Base-by-base conservation (phyloP, 1,140 invertebrate genomes). In the Cataglyphis hispanica region DNA sequence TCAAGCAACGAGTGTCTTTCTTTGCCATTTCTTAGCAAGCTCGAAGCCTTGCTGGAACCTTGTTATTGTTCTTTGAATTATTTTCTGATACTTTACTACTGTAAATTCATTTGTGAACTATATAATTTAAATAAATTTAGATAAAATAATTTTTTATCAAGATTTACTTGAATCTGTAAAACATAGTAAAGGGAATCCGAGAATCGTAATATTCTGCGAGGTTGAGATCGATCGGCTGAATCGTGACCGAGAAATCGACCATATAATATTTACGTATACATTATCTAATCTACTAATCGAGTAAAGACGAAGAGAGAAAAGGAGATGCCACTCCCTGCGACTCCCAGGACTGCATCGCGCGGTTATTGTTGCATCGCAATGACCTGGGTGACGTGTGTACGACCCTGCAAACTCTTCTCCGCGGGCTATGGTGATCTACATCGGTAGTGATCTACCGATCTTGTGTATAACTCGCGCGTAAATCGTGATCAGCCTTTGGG, bases 381-480 rank as follows among this genome's bases (percentile, higher is more conserved):
- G 76, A 84, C 61, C 78, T 78, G 84, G 89, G 88, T 89, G 86
- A 90, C 69, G 80, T 87, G 78, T 86, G 66, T 89, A 90, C 88
- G 88, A 90, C 77, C 89, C 86, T 77, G 8, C 80, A 75, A 89
- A 85, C 87, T 77, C 25, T 74, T 81, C 84, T 87, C 92, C 91
- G 77, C 80, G 37, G 91, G 90, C 84, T 70, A 72, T 64, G 85
- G 87, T 91, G 92, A 93, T 93, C 92, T 91, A 92, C 92, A 93
- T 92, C 91, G 92, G 91, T 93, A 92, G 92, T 93, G 92, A 93
- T 93, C 92, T 93, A 93, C 92, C 92, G 92, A 93, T 93, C 92
- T 90, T 91, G 86, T 86, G 83, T 87, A 91, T 91, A 90, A 89
- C 81, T 89, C 78, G 72, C 80, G 87, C 83, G 78, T 84, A 78